Evolutionary conservation across 1,140 invertebrate genomes (phyloP), one percentile per base, ranked within the genome.

Genomic region (Aleiodes sp.): DNA sequence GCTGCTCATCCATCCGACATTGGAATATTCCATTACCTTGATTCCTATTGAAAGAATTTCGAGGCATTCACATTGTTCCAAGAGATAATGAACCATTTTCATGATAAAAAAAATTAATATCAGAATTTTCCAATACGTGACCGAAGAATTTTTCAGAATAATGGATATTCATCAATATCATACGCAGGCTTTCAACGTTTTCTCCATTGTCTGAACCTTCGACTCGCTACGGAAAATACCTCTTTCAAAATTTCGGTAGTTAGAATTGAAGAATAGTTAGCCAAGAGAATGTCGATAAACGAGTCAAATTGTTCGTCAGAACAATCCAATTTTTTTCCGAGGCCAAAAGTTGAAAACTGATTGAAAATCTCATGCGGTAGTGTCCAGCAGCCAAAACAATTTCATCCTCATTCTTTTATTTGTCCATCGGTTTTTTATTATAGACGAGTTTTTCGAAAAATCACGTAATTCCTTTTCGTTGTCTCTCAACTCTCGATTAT

Each of bases 171-270:
- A n/a, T n/a, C n/a, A n/a, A n/a, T n/a, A n/a, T n/a, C n/a, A n/a
- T n/a, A n/a, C n/a, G n/a, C n/a, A n/a, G n/a, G n/a, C n/a, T n/a
- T n/a, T n/a, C n/a, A n/a, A n/a, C n/a, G n/a, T n/a, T n/a, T n/a
- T n/a, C n/a, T n/a, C n/a, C n/a, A n/a, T n/a, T n/a, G n/a, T n/a
- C n/a, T n/a, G n/a, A n/a, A n/a, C 43, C 59, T 24, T 41, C 39
- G 7, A 19, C 24, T 41, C 21, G 28, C 41, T 41, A 31, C 28
- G 60, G 65, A 71, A 66, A 67, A 67, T 67, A 67, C 57, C 63
- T 65, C 64, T 61, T 41, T 12, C 59, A 71, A 67, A 56, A 71
- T 71, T 71, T 71, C 65, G 41, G 37, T 60, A 19, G 70, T 67
- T 24, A 67, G 67, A 52, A 64, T 29, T 39, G 59, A 71, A 71